A percentile compares a stretch with the other conserved stretches of the same genome.
phyloP scores from a whole-genome alignment of 2,113 vertebrate species.

The Lasiurus cinereus region DNA sequence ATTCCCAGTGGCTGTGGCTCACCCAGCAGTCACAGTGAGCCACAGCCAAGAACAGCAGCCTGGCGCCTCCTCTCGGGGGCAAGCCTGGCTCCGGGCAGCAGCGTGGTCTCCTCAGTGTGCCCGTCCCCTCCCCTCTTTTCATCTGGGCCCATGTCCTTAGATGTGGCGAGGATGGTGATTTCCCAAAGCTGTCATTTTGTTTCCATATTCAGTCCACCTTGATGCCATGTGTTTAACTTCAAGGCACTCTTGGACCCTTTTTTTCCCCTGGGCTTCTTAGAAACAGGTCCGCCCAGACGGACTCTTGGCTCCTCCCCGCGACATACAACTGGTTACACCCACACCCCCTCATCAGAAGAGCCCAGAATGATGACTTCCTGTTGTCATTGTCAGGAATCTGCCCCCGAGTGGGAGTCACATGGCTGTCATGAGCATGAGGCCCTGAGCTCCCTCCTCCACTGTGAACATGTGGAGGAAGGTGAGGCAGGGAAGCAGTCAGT shows the following conservation, averaged over 20 bases:
- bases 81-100: conserved; percentile 55
- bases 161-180: conserved; percentile 79
- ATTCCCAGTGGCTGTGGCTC: conserved; percentile 54
- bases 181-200: conserved; percentile 83
- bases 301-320: conserved; percentile 49
- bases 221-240: conserved; percentile 73
- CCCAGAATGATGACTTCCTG: not conserved
- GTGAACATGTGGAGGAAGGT: no score
- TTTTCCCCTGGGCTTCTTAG: conserved; percentile 66
- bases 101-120: conserved; percentile 48
- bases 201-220: conserved; percentile 82
- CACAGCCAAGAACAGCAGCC: conserved; percentile 40
- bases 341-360: conserved; percentile 53
- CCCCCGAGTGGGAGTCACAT: not conserved
- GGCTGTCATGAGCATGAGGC: not conserved
- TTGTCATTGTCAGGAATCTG: not conserved
- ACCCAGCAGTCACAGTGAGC: not conserved
- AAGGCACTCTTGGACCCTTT: conserved; percentile 63
- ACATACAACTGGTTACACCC: not conserved
- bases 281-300: conserved; percentile 69
- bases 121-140: conserved; percentile 78
- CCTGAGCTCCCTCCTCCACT: not conserved
- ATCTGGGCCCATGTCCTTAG: conserved; percentile 62
- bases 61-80: conserved; percentile 71
- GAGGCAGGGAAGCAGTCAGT: no score